Conservation (phyloP, 2,797 vertebrate genomes). For the Phalanger gymnotis region DNA sequence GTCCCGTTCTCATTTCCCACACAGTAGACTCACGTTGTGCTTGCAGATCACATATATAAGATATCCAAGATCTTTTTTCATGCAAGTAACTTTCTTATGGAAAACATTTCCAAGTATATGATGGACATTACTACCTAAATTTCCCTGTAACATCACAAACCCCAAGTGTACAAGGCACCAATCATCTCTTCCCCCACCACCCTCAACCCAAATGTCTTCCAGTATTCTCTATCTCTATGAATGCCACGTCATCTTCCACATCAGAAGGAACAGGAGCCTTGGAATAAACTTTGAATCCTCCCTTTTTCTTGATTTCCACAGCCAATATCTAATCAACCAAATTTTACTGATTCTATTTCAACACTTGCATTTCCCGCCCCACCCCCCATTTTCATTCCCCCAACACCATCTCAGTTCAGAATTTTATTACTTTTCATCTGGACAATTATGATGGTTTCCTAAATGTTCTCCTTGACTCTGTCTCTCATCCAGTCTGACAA, state of each 20-base stretch:
- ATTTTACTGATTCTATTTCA: neutral
- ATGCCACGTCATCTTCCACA: neutral
- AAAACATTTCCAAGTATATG: neutral
- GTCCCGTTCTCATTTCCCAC: neutral
- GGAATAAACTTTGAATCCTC: neutral
- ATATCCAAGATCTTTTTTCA: neutral
- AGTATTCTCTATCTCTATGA: neutral
- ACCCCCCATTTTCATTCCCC: neutral
- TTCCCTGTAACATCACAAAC: neutral
- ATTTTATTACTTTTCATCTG: neutral
- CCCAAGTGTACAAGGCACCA: neutral
- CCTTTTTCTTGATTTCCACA: neutral
- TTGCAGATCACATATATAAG: neutral
- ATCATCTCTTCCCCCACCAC: neutral
- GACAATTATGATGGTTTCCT: neutral
- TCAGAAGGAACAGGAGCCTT: neutral
- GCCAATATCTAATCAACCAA: neutral
- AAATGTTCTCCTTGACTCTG: neutral
- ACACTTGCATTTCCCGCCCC: neutral
- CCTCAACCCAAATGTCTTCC: neutral
- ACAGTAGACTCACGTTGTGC: neutral
- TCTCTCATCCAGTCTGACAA: neutral
- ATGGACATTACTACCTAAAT: neutral
- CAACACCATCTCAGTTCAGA: neutral
- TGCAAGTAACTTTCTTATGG: neutral